These are phyloP conservation scores for Pseudochaenichthys georgianus DNA, from an alignment of 2,797 vertebrate genomes.

Conservation along the genomic window DNA sequence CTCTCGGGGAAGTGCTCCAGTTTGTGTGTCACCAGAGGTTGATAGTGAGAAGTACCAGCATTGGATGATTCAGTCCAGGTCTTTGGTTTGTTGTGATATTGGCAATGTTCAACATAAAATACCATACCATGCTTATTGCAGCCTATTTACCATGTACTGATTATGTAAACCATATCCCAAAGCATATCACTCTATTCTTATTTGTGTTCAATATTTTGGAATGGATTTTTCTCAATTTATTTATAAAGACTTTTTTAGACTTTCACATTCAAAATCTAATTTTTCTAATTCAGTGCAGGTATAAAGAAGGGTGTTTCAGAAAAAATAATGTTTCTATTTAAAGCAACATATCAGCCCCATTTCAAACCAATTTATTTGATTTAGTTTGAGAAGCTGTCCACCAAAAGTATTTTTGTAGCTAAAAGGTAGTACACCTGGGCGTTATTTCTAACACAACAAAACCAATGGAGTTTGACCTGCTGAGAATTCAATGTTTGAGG, in stretches of 20 bases:
- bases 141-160: conserved; percentile 30
- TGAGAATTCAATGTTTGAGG: not conserved
- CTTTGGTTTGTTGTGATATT: conserved; percentile 73
- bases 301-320: not conserved
- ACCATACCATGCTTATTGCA: conserved; percentile 24
- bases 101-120: conserved; percentile 29
- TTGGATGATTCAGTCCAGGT: conserved; percentile 59
- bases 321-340: not conserved
- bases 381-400: not conserved
- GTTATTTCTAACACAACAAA: not conserved
- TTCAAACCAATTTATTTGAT: not conserved
- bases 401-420: not conserved
- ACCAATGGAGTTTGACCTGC: not conserved
- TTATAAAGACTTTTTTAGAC: not conserved
- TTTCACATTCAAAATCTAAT: not conserved
- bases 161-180: conserved; percentile 48
- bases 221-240: not conserved
- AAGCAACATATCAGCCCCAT: not conserved
- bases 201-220: not conserved
- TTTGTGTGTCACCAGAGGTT: conserved; percentile 23
- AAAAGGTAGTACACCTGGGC: not conserved
- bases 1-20: conserved; percentile 20
- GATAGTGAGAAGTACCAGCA: conserved; percentile 56
- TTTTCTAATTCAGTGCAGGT: not conserved
- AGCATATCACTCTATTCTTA: not conserved